phyloP scores from a whole-genome alignment of 2,888 invertebrate species.

The Agriopis aurantiaria region DNA sequence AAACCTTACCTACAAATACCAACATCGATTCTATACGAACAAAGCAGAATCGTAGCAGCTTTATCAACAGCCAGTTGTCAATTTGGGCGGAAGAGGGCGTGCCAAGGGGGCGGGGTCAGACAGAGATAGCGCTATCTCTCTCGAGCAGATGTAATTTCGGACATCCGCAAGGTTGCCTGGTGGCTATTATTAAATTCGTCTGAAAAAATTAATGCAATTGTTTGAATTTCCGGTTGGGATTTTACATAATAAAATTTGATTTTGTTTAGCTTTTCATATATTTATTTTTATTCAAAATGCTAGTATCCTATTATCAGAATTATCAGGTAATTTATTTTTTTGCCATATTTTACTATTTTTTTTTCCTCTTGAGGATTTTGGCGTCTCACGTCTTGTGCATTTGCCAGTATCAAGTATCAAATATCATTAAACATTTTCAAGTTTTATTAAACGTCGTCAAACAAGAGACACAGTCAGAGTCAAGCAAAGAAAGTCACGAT shows the following conservation, averaged over 20 bases:
- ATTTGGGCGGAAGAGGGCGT: slow-evolving; percentile 79
- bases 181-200: slow-evolving; percentile 35
- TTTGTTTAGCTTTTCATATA: neutral
- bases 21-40: neutral
- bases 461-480: too few species aligned
- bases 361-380: too few species aligned
- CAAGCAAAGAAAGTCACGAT: too few species aligned
- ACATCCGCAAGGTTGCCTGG: slow-evolving; percentile 42
- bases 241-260: neutral
- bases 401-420: too few species aligned
- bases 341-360: too few species aligned
- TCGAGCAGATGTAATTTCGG: slow-evolving; percentile 47
- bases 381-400: too few species aligned
- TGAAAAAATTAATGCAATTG: slow-evolving; percentile 39
- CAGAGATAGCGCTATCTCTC: slow-evolving; percentile 67
- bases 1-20: neutral
- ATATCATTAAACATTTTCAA: too few species aligned
- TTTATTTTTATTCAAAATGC: too few species aligned
- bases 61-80: slow-evolving; percentile 50
- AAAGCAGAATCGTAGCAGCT: slow-evolving; percentile 23
- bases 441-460: too few species aligned
- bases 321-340: too few species aligned
- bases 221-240: slow-evolving; percentile 19
- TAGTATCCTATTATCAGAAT: too few species aligned
- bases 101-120: slow-evolving; percentile 73